Conservation (phyloP, 2,888 invertebrate species). For the Euplagia quadripunctaria region DNA sequence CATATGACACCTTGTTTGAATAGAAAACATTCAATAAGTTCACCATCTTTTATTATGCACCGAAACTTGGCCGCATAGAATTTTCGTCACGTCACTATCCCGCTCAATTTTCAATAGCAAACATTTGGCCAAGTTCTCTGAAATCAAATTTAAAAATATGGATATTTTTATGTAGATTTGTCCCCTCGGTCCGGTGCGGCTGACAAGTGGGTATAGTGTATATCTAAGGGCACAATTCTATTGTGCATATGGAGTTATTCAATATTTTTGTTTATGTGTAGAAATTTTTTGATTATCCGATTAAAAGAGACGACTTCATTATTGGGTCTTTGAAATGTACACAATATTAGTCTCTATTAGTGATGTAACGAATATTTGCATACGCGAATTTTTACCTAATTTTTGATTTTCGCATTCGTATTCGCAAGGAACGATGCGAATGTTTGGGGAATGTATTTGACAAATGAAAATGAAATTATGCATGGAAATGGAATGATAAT, state of each 20-base stretch:
- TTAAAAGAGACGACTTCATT: background rate
- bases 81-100: constrained; percentile 82
- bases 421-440: too few species aligned
- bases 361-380: too few species aligned
- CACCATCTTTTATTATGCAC: constrained; percentile 67
- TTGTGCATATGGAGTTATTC: constrained; percentile 66
- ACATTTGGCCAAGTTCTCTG: constrained; percentile 81
- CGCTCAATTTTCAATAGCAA: constrained; percentile 85
- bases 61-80: constrained; percentile 70
- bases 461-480: too few species aligned
- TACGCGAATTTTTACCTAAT: too few species aligned
- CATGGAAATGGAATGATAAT: too few species aligned
- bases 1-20: constrained; percentile 31
- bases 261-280: constrained; percentile 50
- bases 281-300: constrained; percentile 10
- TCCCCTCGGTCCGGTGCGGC: constrained; percentile 77
- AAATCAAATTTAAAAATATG: constrained; percentile 87
- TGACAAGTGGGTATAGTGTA: constrained; percentile 75
- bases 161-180: constrained; percentile 82
- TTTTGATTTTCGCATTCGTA: too few species aligned
- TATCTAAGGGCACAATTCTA: constrained; percentile 65
- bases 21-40: constrained; percentile 59
- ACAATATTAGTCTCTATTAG: too few species aligned
- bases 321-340: too few species aligned
- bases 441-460: too few species aligned